These are phyloP conservation scores for Parauchenoglanis punctatus DNA, from an alignment of 2,797 vertebrate species.

Conservation along the genomic window DNA sequence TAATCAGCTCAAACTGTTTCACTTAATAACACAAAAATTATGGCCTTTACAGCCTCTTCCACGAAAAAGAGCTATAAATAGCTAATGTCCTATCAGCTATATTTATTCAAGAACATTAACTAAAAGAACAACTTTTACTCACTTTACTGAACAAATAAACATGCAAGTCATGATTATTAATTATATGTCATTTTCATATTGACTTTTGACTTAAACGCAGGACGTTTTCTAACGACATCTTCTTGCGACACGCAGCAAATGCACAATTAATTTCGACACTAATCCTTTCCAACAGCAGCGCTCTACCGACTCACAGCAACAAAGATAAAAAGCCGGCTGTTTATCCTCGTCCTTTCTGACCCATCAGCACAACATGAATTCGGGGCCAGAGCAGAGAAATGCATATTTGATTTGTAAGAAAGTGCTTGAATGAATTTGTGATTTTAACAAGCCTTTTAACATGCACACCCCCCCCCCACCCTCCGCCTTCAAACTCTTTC, in stretches of 20 bases:
- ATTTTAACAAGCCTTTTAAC: conserved; percentile 95
- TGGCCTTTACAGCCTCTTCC: conserved; percentile 68
- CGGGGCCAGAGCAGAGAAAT: conserved; percentile 62
- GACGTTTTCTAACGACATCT: conserved; percentile 71
- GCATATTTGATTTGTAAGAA: conserved; percentile 95
- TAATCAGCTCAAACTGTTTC: conserved; percentile 59
- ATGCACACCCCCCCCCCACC: conserved; percentile 77
- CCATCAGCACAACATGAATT: conserved; percentile 62
- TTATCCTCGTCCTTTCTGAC: conserved; percentile 68
- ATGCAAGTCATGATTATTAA: neutral
- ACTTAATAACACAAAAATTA: conserved; percentile 69
- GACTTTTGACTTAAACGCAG: neutral
- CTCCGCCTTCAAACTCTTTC: conserved; percentile 74
- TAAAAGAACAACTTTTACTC: neutral
- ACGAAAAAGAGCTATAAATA: conserved; percentile 72
- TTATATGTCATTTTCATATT: neutral
- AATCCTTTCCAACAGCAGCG: conserved; percentile 88
- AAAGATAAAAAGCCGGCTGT: conserved; percentile 66
- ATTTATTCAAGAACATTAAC: neutral
- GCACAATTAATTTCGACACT: conserved; percentile 86
- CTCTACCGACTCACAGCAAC: conserved; percentile 86
- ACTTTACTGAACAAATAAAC: conserved; percentile 29
- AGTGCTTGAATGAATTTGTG: conserved; percentile 96
- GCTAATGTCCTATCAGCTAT: neutral
- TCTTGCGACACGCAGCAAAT: conserved; percentile 82